Evolutionary conservation across 2,888 invertebrate species (phyloP), one percentile per base, ranked within the genome.

Genomic region (Achlya flavicornis): DNA sequence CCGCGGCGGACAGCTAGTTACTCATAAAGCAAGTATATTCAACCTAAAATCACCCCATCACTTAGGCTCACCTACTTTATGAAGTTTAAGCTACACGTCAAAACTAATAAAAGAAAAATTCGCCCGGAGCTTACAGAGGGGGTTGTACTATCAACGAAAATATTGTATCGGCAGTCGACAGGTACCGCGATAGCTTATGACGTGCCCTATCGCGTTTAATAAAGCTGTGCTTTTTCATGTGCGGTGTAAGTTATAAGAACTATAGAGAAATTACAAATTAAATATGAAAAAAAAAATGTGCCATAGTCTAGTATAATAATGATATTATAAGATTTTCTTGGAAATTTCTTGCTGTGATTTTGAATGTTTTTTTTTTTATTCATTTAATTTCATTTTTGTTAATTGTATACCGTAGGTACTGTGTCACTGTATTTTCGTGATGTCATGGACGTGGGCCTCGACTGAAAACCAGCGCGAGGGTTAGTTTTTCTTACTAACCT

Each of bases 121-220:
- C 46, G 65, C 63, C 65, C 65, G 68, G 69, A 73, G 14, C 57
- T 69, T 72, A 69, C 73, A 68, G 67, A 65, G 67, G 70, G 71
- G 71, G 72, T 74, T 74, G 70, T 59, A 68, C 67, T 74, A 69
- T 69, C 71, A 66, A 64, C 71, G 73, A 77, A 77, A 84, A 83
- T 78, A 79, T 73, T 69, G 68, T 69, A 72, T 79, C 77, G 69
- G 73, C 68, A 64, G 68, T 63, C 67, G 80, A 71, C 74, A 69
- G 69, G 70, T 61, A 66, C 33, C 60, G 65, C 78, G 79, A 87
- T 87, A 78, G 81, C 77, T 75, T 78, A 81, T 84, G 87, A 86
- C 87, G 87, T 88, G 87, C 84, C 80, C 86, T 89, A 90, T 89
- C 89, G 81, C 83, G 73, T 72, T 84, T 86, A 83, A 87, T 88